These are phyloP conservation scores for Aromia moschata DNA, from an alignment of 2,888 invertebrate species.

Conservation along the genomic window DNA sequence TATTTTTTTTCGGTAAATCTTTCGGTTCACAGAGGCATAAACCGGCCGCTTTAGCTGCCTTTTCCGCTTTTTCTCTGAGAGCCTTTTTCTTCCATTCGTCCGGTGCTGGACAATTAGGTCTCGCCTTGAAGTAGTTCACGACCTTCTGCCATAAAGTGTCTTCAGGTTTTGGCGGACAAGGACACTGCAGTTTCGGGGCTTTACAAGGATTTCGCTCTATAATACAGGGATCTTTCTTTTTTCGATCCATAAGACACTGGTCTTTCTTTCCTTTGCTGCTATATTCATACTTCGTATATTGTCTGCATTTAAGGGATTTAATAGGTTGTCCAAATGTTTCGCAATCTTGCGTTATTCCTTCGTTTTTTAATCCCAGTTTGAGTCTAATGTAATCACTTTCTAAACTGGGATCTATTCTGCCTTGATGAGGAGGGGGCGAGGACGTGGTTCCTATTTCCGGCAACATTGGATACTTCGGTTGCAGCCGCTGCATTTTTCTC, in stretches of 20 bases:
- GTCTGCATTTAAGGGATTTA: not conserved
- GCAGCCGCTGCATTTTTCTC: conserved; percentile 27
- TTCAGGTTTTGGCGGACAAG: not conserved
- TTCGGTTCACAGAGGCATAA: conserved; percentile 50
- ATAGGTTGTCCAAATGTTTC: conserved; percentile 25
- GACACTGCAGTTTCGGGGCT: not conserved
- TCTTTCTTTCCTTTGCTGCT: not conserved
- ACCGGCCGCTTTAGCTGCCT: conserved; percentile 55
- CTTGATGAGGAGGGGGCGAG: not conserved
- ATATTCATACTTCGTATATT: not conserved
- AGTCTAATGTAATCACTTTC: conserved; percentile 36
- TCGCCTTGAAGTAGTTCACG: conserved; percentile 56
- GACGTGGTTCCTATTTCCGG: conserved; percentile 14
- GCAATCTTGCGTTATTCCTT: conserved; percentile 37
- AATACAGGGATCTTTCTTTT: not conserved
- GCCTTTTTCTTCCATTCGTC: conserved; percentile 53
- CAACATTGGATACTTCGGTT: conserved; percentile 24
- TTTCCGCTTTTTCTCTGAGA: conserved; percentile 50
- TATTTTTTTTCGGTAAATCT: conserved; percentile 33
- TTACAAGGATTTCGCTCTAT: not conserved
- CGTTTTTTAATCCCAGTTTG: conserved; percentile 33
- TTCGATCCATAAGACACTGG: conserved; percentile 20
- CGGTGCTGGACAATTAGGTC: conserved; percentile 54
- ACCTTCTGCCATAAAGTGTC: conserved; percentile 47
- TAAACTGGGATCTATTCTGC: conserved; percentile 28